Conservation (phyloP, 2,113 vertebrate species). For the Callorhinus ursinus region DNA sequence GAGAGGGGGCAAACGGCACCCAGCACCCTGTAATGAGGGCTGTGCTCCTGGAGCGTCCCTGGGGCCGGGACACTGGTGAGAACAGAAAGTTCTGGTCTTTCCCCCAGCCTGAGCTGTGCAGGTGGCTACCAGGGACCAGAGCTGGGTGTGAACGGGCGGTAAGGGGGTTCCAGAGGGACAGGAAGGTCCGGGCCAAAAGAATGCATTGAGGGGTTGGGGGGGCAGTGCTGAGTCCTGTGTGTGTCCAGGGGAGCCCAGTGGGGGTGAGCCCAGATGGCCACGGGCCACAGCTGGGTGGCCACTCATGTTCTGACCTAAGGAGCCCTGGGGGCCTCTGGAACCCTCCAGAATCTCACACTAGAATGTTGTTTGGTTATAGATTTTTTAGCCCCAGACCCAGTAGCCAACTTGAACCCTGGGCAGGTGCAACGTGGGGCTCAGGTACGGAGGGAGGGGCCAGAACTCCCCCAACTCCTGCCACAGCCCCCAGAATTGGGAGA, state of each 20-base stretch:
- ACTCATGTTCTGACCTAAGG: neutral
- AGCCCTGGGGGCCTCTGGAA: neutral
- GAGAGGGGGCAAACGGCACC: neutral
- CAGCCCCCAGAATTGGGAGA: rapidly evolving
- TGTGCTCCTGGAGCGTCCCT: neutral
- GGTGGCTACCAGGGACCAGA: neutral
- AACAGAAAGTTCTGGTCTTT: neutral
- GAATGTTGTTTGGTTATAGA: neutral
- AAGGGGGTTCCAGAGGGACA: rapidly evolving
- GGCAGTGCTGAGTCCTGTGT: rapidly evolving
- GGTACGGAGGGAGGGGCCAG: rapidly evolving
- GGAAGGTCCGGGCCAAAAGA: neutral
- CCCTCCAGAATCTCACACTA: neutral
- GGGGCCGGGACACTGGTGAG: neutral
- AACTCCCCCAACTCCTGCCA: rapidly evolving
- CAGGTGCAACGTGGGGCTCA: neutral
- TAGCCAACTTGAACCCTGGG: rapidly evolving
- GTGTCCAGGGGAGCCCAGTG: rapidly evolving
- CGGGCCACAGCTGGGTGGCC: too few relatives aligned
- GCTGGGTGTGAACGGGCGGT: rapidly evolving
- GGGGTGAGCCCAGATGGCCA: neutral
- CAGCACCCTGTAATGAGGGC: neutral
- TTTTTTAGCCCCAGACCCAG: neutral
- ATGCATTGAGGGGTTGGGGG: rapidly evolving
- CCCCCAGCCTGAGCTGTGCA: neutral